These are phyloP conservation scores for Sardinella longiceps DNA, from an alignment of 2,797 vertebrate species.

Conservation along the genomic window DNA sequence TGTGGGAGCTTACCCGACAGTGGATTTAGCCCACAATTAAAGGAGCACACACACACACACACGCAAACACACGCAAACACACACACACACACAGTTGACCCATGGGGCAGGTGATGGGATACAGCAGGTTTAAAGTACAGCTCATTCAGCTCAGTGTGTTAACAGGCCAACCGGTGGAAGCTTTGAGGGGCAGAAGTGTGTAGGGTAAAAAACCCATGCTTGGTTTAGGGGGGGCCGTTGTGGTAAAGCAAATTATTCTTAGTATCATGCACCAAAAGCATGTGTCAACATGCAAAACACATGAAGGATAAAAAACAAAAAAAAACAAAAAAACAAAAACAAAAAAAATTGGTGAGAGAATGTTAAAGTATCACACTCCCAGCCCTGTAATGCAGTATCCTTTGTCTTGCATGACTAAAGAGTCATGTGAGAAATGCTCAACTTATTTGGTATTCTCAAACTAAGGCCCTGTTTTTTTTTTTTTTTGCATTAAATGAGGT, in stretches of 20 bases:
- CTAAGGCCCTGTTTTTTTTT: background rate
- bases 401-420: slow-evolving; percentile 33
- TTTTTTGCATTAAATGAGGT: background rate
- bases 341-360: slow-evolving; percentile 36
- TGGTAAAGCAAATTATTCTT: slow-evolving; percentile 46
- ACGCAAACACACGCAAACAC: background rate
- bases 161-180: slow-evolving; percentile 21
- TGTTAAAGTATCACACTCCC: slow-evolving; percentile 51
- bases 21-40: slow-evolving; percentile 5
- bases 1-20: slow-evolving; percentile 38
- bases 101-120: background rate
- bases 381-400: slow-evolving; percentile 69
- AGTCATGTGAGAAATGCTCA: background rate
- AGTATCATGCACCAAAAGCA: slow-evolving; percentile 60
- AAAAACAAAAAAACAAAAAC: slow-evolving; percentile 25
- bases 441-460: background rate
- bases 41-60: background rate
- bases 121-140: background rate
- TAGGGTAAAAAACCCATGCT: slow-evolving; percentile 55
- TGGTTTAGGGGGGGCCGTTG: slow-evolving; percentile 29
- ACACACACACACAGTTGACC: background rate
- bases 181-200: slow-evolving; percentile 31
- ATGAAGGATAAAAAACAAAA: slow-evolving; percentile 39
- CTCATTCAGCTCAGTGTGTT: slow-evolving; percentile 13
- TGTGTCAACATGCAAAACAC: slow-evolving; percentile 65